Evolutionary conservation across 1,140 invertebrate species (phyloP), one percentile per base, ranked within the genome.

Genomic region (Pseudachorutes palmiensis): DNA sequence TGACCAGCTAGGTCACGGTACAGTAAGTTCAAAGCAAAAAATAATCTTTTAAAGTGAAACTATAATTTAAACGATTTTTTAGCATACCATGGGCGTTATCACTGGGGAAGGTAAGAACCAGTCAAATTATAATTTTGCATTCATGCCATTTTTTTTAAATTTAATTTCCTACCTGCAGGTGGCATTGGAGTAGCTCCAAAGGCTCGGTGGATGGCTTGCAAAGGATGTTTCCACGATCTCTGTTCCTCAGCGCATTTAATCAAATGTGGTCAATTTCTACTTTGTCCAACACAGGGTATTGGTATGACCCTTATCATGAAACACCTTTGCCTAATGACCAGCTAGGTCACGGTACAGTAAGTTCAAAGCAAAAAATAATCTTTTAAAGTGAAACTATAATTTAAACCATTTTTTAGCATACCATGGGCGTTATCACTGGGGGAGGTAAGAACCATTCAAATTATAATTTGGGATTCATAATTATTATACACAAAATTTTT

Each of bases 201-300:
- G 12, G 48, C 59, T 2, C 32, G 60, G 49, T 70, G 69, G 69
- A 32, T 61, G 49, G 64, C 65, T 5, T 70, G 69, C 62, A 64
- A 64, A 22, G 63, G 41, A n/a, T 69, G 63, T 61, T 3, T 24
- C n/a, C 24, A 9, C 12, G 14, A 30, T 12, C 26, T 41, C 24
- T 70, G 69, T 32, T 48, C 45, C 16, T 51, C 55, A 28, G 3
- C 26, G 22, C 36, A 45, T 45, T 45, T 45, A 45, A 9, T 45
- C 19, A 45, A 45, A 45, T 45, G 36, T 45, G 36, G 19, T 19
- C 36, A 45, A 45, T 45, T 45, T 45, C 9, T 45, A 45, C 36
- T 12, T 45, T 45, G 19, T 45, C 19, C 19, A 12, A 9, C 9
- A 45, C 19, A 12, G 19, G 36, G 36, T 45, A 45, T 12, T 12